Evolutionary conservation across 2,797 vertebrate genomes (phyloP).

Genomic region (Falco columbarius): DNA sequence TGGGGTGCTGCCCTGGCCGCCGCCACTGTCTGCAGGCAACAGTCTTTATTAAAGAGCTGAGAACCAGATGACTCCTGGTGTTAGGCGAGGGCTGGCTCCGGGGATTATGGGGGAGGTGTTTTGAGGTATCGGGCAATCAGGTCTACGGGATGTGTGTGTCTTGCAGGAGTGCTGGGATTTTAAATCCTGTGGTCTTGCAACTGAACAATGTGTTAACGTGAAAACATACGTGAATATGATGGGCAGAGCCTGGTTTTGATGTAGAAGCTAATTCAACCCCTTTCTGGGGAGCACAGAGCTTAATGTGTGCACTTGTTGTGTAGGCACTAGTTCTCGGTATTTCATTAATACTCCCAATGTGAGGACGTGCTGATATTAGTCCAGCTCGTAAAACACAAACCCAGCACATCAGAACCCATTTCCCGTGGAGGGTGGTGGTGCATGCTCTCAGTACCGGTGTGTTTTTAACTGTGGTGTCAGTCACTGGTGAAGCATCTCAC

Average conservation of each 20-base stretch:
- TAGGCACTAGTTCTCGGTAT: not conserved
- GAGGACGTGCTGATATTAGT: not conserved
- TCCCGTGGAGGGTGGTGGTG: not conserved
- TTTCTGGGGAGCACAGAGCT: not conserved
- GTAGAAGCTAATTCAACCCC: not conserved
- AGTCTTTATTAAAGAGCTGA: not conserved
- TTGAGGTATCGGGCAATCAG: not conserved
- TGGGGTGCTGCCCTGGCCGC: not conserved
- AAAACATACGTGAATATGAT: not conserved
- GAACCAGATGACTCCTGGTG: not conserved
- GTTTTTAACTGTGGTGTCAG: too few relatives aligned
- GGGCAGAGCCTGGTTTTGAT: not conserved
- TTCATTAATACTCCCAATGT: not conserved
- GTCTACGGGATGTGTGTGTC: accelerated
- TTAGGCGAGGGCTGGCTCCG: not conserved
- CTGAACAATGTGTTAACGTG: accelerated
- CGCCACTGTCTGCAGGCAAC: not conserved
- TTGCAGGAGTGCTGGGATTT: not conserved
- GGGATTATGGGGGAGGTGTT: not conserved
- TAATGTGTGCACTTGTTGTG: not conserved
- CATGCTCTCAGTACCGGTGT: accelerated
- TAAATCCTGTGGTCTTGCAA: accelerated
- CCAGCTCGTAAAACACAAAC: not conserved
- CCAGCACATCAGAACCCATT: not conserved
- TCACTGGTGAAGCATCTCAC: not conserved